These are phyloP conservation scores for Chamaetylas fuelleborni DNA, from an alignment of 2,113 vertebrate genomes.

Conservation along the genomic window DNA sequence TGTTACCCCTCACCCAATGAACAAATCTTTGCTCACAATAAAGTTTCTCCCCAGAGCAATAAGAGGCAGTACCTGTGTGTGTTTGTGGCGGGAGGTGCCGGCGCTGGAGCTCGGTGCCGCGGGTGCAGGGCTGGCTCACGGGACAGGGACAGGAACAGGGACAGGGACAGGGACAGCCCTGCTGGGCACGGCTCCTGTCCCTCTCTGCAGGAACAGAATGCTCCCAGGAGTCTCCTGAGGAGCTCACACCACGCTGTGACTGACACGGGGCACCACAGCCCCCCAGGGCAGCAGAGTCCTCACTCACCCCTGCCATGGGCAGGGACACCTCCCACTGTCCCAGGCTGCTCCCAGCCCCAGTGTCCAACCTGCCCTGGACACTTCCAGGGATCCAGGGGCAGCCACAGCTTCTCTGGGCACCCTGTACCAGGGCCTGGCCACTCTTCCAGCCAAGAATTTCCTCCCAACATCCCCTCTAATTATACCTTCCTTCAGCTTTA, in stretches of 20 bases:
- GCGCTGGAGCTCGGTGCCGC: neutral
- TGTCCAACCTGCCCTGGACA: neutral
- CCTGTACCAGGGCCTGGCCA: neutral
- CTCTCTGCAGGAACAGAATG: neutral
- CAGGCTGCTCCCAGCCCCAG: neutral
- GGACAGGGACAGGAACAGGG: neutral
- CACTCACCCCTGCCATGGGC: neutral
- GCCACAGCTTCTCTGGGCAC: neutral
- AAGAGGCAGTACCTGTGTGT: neutral
- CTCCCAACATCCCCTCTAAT: too few species aligned
- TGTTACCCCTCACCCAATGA: neutral
- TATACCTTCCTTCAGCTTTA: too few species aligned
- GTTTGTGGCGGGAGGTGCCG: fast-evolving
- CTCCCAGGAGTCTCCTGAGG: neutral
- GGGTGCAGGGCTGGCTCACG: neutral
- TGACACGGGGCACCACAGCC: too few species aligned
- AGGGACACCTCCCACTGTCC: neutral
- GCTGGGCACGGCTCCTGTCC: fast-evolving
- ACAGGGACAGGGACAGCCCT: neutral
- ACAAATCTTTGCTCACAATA: neutral
- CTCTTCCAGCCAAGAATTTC: too few species aligned
- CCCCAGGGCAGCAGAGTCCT: neutral
- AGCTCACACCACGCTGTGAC: fast-evolving
- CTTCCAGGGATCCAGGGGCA: neutral
- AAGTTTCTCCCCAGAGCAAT: neutral